Evolutionary conservation across 2,113 vertebrate species (phyloP), one percentile per base, ranked within the genome.

Genomic region (Neogobius melanostomus): DNA sequence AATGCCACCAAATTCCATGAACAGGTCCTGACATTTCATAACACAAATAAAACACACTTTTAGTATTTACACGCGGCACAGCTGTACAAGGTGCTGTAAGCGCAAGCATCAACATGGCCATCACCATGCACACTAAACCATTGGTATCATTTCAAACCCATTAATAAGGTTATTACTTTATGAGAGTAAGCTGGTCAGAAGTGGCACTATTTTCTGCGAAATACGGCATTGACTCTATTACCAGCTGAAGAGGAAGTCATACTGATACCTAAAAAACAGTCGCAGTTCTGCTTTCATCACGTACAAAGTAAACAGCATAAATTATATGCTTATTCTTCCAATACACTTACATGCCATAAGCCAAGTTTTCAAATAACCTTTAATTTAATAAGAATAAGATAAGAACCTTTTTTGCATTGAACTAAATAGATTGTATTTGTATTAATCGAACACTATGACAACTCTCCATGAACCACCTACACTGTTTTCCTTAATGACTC

Each of bases 211-310:
- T 77, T 88, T 88, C 87, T 88, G 85, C 49, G 85, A 84, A 81
- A 82, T 82, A 68, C 69, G 82, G 80, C 87, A 73, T 71, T 73
- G 49, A 66, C 68, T 76, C 64, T 78, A 81, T 81, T 65, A 82
- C 76, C 87, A 91, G 88, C 86, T 91, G 89, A 91, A 92, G 91
- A 93, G 93, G 93, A 93, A 91, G 82, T 82, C 86, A 87, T 85
- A 64, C 64, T 60, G 84, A 85, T 88, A 77, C 80, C 80, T 84
- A 87, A 77, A 90, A n/a, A 90, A 87, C 80, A 83, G 86, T 76
- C 50, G 15, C 46, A 82, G 83, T 90, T 91, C 88, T 91, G 83
- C 86, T 87, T 88, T 83, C 54, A 82, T 67, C 49, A 42, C 12
- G n/a, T 14, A 73, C 45, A 66, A n/a, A 66, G 6, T 64, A 69